Base-by-base conservation (phyloP, 2,888 invertebrate genomes). In the Cephus spinipes region DNA sequence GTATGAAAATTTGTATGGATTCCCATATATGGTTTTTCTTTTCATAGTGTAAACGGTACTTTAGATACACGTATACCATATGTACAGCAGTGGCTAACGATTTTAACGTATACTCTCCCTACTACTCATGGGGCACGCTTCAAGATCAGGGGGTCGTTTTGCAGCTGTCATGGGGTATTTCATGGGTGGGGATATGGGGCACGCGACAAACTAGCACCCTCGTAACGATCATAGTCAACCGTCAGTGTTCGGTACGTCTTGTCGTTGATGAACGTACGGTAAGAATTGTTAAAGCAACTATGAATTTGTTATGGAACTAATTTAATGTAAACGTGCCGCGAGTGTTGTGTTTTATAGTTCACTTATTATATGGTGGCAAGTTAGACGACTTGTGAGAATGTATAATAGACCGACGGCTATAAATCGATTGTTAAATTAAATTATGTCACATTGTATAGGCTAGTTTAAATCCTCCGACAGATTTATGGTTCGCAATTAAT, bases 101-200 rank as follows among this genome's bases (percentile, higher is more conserved):
- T 55, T 55, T 55, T 55, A 55, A 55, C 55, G 55, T 55, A 55
- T 15, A 23, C 55, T 55, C 55, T 23, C 55, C 23, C 55, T 55
- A 55, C 55, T 55, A 23, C 55, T 55, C 55, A 55, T 55, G 77
- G 79, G 78, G 77, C 80, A 80, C 79, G 75, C 77, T 79, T 81
- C 79, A 78, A 76, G 73, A 77, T 80, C 74, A 79, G 81, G 81
- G 82, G 78, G 77, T n/a, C 80, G 80, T 78, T 80, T 80, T 81
- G 85, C 85, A 85, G 85, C 85, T 83, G 85, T 79, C 77, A 77
- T 68, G 69, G 77, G 76, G 74, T 55, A 75, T 68, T 23, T 68
- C 36, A 71, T 73, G 73, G 79, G 85, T 84, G 87, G 87, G 87
- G 85, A 76, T 81, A 76, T 76, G 79, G 84, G 87, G 85, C 87